Evolutionary conservation across 2,888 invertebrate genomes (phyloP).

Genomic region (Brenthis hecate): DNA sequence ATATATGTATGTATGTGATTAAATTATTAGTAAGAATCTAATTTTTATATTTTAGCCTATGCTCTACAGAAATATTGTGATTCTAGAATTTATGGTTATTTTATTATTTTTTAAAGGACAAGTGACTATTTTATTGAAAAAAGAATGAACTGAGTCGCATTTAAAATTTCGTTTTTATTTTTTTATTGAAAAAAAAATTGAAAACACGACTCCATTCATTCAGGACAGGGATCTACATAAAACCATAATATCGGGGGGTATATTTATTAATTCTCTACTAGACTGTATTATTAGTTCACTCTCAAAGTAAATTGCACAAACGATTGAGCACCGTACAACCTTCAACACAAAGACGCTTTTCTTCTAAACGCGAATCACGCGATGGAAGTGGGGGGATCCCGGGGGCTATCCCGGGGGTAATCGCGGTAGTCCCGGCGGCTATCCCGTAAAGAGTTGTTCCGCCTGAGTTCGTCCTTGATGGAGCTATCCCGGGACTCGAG

Average conservation of each 20-base stretch:
- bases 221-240: not conserved
- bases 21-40: constrained; percentile 1
- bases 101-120: constrained; percentile 11
- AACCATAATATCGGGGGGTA: not conserved
- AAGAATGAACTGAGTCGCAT: too few species aligned
- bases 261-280: constrained; percentile 2
- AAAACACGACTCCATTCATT: not conserved
- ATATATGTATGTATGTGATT: constrained; percentile 1
- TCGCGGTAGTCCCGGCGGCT: constrained; percentile 52
- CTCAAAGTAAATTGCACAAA: constrained; percentile 16
- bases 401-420: constrained; percentile 48
- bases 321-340: constrained; percentile 36
- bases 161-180: not conserved
- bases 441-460: constrained; percentile 73
- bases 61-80: too few species aligned
- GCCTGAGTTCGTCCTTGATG: constrained; percentile 65
- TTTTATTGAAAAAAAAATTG: constrained; percentile 4
- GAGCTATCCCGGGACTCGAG: constrained; percentile 65
- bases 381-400: constrained; percentile 59
- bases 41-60: too few species aligned
- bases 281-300: not conserved
- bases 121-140: not conserved
- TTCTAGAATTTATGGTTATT: too few species aligned
- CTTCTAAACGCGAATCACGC: constrained; percentile 54
- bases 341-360: constrained; percentile 35